Percentiles rank a stretch among this genome's conserved stretches.
These are phyloP conservation scores for Pseudorectes ferrugineus DNA, from an alignment of 2,113 vertebrate genomes.

Conservation along the genomic window DNA sequence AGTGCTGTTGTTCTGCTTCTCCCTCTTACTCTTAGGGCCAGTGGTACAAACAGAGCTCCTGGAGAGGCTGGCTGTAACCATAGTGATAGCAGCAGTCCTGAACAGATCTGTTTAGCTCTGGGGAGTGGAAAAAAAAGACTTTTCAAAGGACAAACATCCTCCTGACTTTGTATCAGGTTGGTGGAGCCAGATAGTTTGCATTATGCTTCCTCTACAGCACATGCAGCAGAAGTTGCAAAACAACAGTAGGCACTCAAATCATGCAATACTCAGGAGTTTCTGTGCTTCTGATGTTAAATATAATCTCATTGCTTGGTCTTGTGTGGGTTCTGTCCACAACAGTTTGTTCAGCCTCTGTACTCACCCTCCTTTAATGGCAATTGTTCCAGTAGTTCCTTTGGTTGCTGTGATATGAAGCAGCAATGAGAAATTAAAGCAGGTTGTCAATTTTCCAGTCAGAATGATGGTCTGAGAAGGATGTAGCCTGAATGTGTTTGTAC, in stretches of 20 bases:
- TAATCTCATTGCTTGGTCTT: background rate
- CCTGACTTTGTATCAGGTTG: background rate
- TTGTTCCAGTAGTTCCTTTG: background rate
- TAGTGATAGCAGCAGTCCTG: background rate
- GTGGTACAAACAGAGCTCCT: background rate
- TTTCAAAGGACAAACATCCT: background rate
- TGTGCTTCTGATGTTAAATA: background rate
- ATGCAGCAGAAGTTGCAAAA: background rate
- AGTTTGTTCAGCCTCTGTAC: background rate
- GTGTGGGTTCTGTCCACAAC: background rate
- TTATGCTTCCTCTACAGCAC: background rate
- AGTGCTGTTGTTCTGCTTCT: background rate
- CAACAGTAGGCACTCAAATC: background rate
- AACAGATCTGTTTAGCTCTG: background rate
- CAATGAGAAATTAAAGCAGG: background rate
- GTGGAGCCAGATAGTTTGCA: background rate
- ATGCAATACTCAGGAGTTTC: background rate
- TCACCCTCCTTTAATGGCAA: background rate
- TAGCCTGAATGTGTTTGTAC: background rate
- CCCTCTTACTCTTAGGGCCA: background rate
- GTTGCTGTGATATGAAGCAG: background rate
- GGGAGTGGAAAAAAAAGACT: background rate
- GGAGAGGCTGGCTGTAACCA: constrained; percentile 32
- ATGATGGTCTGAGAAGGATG: background rate
- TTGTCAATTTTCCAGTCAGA: background rate